Evolutionary conservation across 2,888 invertebrate genomes (phyloP).

Genomic region (Tinea pellionella): DNA sequence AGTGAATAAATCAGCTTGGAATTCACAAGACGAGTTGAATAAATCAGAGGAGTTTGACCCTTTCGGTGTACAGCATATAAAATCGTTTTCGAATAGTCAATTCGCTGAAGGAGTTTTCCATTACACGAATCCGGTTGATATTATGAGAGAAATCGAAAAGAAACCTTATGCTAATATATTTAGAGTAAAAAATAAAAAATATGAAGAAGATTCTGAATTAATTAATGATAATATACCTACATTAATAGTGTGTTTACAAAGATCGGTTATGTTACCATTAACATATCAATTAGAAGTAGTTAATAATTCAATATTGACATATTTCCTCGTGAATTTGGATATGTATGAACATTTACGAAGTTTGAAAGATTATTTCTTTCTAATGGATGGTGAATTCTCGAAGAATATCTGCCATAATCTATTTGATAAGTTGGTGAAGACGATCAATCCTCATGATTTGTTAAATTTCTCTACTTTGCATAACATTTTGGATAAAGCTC

Average conservation of each 20-base stretch:
- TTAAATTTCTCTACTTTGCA: slow-evolving; percentile 78
- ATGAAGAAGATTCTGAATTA: slow-evolving; percentile 36
- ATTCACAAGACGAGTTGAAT: slow-evolving; percentile 55
- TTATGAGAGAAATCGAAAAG: slow-evolving; percentile 54
- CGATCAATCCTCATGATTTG: slow-evolving; percentile 73
- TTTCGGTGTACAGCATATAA: slow-evolving; percentile 46
- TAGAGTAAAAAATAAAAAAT: slow-evolving; percentile 18
- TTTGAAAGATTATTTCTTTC: slow-evolving; percentile 81
- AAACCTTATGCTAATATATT: slow-evolving; percentile 47
- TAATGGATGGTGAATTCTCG: slow-evolving; percentile 84
- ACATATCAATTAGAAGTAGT: slow-evolving; percentile 76
- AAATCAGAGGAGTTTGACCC: slow-evolving; percentile 54
- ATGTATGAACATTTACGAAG: slow-evolving; percentile 78
- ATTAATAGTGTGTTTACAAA: slow-evolving; percentile 71
- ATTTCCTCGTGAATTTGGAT: slow-evolving; percentile 74
- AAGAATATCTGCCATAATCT: slow-evolving; percentile 77
- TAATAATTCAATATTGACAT: slow-evolving; percentile 77
- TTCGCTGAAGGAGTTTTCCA: slow-evolving; percentile 19
- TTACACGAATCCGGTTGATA: slow-evolving; percentile 49
- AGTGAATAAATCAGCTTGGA: slow-evolving; percentile 30
- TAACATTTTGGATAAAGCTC: slow-evolving; percentile 75
- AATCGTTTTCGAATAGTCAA: slow-evolving; percentile 36
- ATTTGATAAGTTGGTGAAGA: slow-evolving; percentile 74
- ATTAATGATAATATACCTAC: slow-evolving; percentile 54
- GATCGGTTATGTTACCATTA: slow-evolving; percentile 76